Base-by-base conservation (phyloP, 2,113 vertebrate species). In the Antidorcas marsupialis region DNA sequence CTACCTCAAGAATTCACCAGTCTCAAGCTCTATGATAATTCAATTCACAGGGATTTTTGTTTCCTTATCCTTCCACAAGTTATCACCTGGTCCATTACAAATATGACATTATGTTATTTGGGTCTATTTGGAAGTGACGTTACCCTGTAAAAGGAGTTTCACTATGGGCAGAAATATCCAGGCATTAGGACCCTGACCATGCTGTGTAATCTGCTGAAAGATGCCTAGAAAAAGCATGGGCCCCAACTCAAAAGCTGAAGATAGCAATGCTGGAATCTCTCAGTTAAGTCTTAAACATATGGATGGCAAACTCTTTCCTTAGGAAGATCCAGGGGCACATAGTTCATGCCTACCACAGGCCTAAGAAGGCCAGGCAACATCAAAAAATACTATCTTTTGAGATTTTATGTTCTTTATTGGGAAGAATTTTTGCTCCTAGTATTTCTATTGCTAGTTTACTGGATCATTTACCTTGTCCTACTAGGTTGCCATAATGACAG, bases 301-400 rank as follows among this genome's bases (percentile, higher is more conserved):
- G 5, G 47, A 64, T 57, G 1, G 16, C 6, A 28, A 28, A 27
- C 50, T 78, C 19, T 71, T 45, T 60, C 60, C 45, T 7, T 28
- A 64, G 30, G 10, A 6, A 83, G 23, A 87, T 4, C 6, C 23
- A 19, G 1, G 60, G 45, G 36, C 9, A 47, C 9, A 39, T 2
- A 43, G 6, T 45, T 53, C 16, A 16, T 0, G 6, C 2, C 4
- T 9, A 12, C 6, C 25, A 28, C 30, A 81, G 14, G 6, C 15
- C 9, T 71, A 50, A 5, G 27, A 90, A 94, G 14, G 76, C 10
- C 12, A 50, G 23, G 23, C 36, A 52, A 45, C 4, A 27, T 16
- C 21, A 88, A 50, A 53, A 33, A 62, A 6, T 2, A 1, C 1
- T 64, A 45, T 33, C 52, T 36, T 30, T 25, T 17, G 19, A 85